phyloP scores from a whole-genome alignment of 2,888 invertebrate species.

The Plebejus argus region DNA sequence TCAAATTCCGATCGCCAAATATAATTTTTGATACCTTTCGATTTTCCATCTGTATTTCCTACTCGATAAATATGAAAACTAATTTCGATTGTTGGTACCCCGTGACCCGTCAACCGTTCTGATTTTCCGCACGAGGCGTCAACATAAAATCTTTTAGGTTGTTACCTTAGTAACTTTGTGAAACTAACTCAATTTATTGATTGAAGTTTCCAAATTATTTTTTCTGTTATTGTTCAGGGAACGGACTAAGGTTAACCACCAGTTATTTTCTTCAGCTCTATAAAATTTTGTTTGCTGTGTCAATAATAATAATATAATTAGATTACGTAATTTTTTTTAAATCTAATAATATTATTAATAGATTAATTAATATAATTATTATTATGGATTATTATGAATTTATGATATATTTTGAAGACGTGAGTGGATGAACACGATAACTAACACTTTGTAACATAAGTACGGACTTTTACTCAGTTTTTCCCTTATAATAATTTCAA shows the following conservation, averaged over 20 bases:
- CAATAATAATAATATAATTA: too few relatives aligned
- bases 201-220: not conserved
- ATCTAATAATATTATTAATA: too few relatives aligned
- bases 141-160: not conserved
- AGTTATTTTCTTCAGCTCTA: not conserved
- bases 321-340: too few relatives aligned
- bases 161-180: constrained; percentile 1
- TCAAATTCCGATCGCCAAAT: not conserved
- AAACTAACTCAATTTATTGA: constrained; percentile 5
- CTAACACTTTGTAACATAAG: too few relatives aligned
- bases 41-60: not conserved
- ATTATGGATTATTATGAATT: too few relatives aligned
- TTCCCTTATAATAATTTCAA: too few relatives aligned
- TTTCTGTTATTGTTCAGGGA: not conserved
- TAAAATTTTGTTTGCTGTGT: not conserved
- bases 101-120: not conserved
- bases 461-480: too few relatives aligned
- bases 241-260: not conserved
- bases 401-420: too few relatives aligned
- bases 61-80: not conserved
- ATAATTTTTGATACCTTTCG: not conserved
- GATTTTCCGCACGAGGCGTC: not conserved
- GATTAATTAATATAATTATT: too few relatives aligned
- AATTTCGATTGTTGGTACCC: not conserved
- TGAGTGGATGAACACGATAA: too few relatives aligned